Conservation (phyloP, 1,140 invertebrate species). For the honey bee (Apis mellifera) region DNA sequence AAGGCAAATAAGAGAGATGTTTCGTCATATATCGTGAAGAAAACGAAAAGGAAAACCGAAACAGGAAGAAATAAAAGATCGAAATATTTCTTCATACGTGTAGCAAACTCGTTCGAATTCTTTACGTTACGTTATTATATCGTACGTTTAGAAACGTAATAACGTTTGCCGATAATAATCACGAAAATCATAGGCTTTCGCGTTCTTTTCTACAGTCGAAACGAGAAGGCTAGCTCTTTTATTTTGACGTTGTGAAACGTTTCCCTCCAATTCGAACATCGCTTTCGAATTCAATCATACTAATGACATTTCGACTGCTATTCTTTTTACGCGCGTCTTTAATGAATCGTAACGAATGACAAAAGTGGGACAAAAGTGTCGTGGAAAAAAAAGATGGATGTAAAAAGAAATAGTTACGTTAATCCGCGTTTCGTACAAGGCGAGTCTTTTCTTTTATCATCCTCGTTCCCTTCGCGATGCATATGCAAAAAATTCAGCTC, state of each 20-base stretch:
- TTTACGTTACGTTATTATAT: slow-evolving; percentile 1
- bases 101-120: not conserved
- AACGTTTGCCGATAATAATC: slow-evolving; percentile 28
- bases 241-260: not conserved
- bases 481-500: not conserved
- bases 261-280: not conserved
- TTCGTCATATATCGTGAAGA: slow-evolving; percentile 3
- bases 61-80: not conserved
- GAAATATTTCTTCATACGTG: slow-evolving; percentile 16
- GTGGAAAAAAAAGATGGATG: not conserved
- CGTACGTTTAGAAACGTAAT: not conserved
- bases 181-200: not conserved
- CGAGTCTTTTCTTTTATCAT: not conserved
- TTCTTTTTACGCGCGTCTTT: slow-evolving; percentile 19
- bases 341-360: not conserved
- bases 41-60: not conserved
- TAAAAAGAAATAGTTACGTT: not conserved
- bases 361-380: not conserved
- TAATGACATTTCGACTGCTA: not conserved
- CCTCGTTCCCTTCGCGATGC: not conserved
- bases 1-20: not conserved
- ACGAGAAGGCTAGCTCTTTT: not conserved
- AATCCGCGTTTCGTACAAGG: not conserved
- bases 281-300: slow-evolving; percentile 13
- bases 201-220: not conserved